A percentile compares a stretch with the other conserved stretches of the same genome.
phyloP scores from a whole-genome alignment of 2,113 vertebrate genomes.

The Campylomormyrus tamandua region DNA sequence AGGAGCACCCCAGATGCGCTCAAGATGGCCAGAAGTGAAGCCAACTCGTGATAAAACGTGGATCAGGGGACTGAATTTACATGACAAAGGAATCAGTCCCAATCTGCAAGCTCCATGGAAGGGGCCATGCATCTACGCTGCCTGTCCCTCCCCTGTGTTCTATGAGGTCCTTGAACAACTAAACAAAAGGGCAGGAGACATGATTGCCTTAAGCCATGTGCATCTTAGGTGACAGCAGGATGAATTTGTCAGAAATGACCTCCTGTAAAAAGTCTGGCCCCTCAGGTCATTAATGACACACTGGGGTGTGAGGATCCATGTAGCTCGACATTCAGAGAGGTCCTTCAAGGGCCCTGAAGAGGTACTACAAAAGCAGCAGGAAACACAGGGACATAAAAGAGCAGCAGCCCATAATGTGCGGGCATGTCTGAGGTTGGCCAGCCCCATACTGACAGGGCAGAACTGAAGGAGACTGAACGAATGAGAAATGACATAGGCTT shows the following conservation, averaged over 20 bases:
- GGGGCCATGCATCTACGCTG: background rate
- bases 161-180: background rate
- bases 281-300: background rate
- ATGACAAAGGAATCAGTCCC: background rate
- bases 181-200: background rate
- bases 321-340: background rate
- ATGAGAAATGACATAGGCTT: background rate
- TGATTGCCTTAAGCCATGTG: background rate
- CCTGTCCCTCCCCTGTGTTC: background rate
- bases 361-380: background rate
- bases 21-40: background rate
- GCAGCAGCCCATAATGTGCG: background rate
- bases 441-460: background rate
- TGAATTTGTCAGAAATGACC: background rate
- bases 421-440: background rate
- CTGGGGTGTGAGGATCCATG: background rate
- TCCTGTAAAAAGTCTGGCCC: background rate
- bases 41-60: background rate
- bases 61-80: background rate
- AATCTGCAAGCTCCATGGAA: background rate
- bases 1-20: background rate
- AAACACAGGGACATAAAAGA: background rate
- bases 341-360: background rate
- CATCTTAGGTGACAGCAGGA: background rate
- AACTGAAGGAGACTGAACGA: background rate